A percentile compares a stretch with the other conserved stretches of the same genome.
Conservation (phyloP, 2,888 invertebrate species). For the Diploptera punctata region DNA sequence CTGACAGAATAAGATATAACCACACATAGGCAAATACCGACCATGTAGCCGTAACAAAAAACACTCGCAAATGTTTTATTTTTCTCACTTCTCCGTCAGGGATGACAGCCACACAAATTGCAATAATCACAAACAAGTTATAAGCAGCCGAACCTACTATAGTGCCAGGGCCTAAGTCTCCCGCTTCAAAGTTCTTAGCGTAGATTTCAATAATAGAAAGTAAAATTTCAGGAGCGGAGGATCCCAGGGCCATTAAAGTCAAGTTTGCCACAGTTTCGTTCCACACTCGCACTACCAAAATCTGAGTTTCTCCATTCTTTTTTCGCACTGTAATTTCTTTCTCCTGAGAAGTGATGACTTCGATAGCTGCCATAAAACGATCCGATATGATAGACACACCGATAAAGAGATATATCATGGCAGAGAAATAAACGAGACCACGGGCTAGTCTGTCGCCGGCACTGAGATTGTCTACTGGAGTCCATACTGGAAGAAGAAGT, state of each 20-base stretch:
- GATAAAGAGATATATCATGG: slow-evolving; percentile 93
- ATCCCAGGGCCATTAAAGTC: slow-evolving; percentile 98
- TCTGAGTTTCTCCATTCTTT: slow-evolving; percentile 85
- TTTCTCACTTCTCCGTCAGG: slow-evolving; percentile 90
- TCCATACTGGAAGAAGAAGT: slow-evolving; percentile 88
- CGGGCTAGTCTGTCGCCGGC: slow-evolving; percentile 80
- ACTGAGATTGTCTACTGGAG: slow-evolving; percentile 78
- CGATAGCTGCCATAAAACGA: slow-evolving; percentile 99
- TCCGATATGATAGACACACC: slow-evolving; percentile 99
- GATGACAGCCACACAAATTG: slow-evolving; percentile 90
- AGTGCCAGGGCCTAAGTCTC: slow-evolving; percentile 97
- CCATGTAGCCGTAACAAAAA: slow-evolving; percentile 97
- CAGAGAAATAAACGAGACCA: slow-evolving; percentile 88
- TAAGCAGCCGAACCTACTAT: slow-evolving; percentile 99
- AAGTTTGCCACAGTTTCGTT: slow-evolving; percentile 99
- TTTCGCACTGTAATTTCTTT: slow-evolving; percentile 92
- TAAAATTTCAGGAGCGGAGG: slow-evolving; percentile 97
- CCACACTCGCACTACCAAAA: slow-evolving; percentile 95
- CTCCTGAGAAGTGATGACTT: slow-evolving; percentile 98
- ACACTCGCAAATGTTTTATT: slow-evolving; percentile 97
- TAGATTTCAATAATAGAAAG: slow-evolving; percentile 98
- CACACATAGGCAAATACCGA: slow-evolving; percentile 98
- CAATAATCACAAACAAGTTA: slow-evolving; percentile 97
- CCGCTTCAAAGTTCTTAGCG: slow-evolving; percentile 93
- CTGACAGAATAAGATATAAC: slow-evolving; percentile 93